Evolutionary conservation across 2,888 invertebrate species (phyloP), one percentile per base, ranked within the genome.

Genomic region (Therioaphis trifolii): DNA sequence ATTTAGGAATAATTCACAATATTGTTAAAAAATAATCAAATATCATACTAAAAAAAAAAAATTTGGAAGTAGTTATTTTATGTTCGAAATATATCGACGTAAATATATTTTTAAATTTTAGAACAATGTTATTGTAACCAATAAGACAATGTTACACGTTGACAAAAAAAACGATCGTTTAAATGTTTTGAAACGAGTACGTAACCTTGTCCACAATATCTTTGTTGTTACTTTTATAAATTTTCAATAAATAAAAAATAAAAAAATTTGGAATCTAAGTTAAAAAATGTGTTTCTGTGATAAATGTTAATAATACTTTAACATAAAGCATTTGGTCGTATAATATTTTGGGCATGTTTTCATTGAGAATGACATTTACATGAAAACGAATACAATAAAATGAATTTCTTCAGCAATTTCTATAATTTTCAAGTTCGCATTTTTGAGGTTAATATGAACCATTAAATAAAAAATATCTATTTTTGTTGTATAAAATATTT

Each of bases 221-320:
- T 15, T 18, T 63, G 4, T 15, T 14, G 4, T 18, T 63, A 63
- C 29, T 12, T 29, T 24, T 21, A n/a, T 55, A 21, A 55, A n/a
- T 1, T n/a, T 7, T n/a, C 52, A n/a, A 7, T 9, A 52, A 1
- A 27, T 49, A 49, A 5, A 72, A 52, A 7, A 72, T 49, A 71
- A 49, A 27, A 46, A 18, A 27, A 24, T 29, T n/a, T 18, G 12
- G 3, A 49, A 29, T 29, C n/a, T 49, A 14, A 29, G 46, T 71
- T 29, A 52, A 18, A 29, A 49, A 71, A 29, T 49, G 0, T 71
- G 49, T 12, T 72, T 7, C 52, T 12, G 12, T 52, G 27, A 46
- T 76, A 61, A 58, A 76, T 76, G 40, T 76, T 76, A 76, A 43
- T 63, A 76, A 46, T 63, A 21, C 35, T 55, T n/a, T 3, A 18